Evolutionary conservation across 2,888 invertebrate genomes (phyloP).

Genomic region (Seira sanloemensis): DNA sequence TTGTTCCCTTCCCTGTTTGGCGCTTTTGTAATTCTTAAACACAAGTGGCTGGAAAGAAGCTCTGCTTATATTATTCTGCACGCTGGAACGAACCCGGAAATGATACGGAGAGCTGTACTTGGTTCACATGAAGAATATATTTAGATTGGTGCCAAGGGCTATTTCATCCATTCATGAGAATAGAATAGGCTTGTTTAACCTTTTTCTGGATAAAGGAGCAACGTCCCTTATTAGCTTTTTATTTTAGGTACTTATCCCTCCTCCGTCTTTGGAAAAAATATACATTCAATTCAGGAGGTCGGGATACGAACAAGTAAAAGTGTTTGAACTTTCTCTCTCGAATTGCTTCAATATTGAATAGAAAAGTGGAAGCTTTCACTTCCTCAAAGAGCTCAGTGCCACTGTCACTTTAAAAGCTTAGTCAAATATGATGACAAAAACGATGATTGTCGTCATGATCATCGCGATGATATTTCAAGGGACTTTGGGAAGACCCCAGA

Average conservation of each 20-base stretch:
- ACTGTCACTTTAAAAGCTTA: slow-evolving; percentile 12
- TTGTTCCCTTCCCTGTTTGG: neutral
- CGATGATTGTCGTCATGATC: neutral
- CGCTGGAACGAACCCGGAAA: neutral
- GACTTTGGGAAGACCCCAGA: neutral
- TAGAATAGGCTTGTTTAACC: slow-evolving; percentile 14
- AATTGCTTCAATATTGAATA: neutral
- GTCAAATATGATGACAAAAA: slow-evolving; percentile 8
- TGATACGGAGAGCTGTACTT: neutral
- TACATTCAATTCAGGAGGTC: slow-evolving; percentile 4
- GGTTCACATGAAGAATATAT: slow-evolving; percentile 36
- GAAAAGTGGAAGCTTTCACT: neutral
- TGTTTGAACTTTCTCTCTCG: slow-evolving; percentile 4
- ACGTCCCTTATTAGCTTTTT: slow-evolving; percentile 14
- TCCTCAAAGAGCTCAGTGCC: neutral
- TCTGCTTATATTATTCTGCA: neutral
- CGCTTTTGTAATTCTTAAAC: neutral
- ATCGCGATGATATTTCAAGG: neutral
- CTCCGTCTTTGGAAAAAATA: neutral
- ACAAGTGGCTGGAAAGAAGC: no score
- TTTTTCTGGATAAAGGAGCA: neutral
- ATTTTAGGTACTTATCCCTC: slow-evolving; percentile 6
- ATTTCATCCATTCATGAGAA: slow-evolving; percentile 36
- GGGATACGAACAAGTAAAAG: neutral
- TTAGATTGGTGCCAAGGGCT: slow-evolving; percentile 63